Base-by-base conservation (phyloP, 2,113 vertebrate species). In the Nothocercus nigrocapillus region DNA sequence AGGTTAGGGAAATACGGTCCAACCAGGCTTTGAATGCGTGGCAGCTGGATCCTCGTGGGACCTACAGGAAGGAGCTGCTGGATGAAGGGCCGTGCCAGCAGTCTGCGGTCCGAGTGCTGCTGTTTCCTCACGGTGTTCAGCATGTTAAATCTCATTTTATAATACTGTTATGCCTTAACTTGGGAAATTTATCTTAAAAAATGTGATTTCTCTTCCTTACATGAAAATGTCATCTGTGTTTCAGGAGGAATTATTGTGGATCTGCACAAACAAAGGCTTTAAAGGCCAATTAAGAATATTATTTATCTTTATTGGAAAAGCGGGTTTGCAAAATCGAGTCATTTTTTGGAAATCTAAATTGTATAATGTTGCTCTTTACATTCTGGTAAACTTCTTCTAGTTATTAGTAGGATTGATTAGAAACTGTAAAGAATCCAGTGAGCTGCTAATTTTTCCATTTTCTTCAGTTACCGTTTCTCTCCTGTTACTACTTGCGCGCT, bases 321-420 rank as follows among this genome's bases (percentile, higher is more conserved):
- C 44, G 4, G 13, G 34, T 82, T 95, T 86, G 22, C n/a, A 68
- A 94, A 96, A 78, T 96, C 54, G n/a, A 42, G 8, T 79, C 56
- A 16, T 69, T 30, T 69, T 27, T 69, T 19, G 66, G 62, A 79
- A 70, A 76, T 4, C 5, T 45, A 77, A 78, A 74, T 76, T 36
- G 51, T 42, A 22, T 56, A 5, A 84, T 82, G 80, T 63, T 82
- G 3, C 22, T 85, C 45, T 68, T 45, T 54, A 83, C 80, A 20
- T 86, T 89, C 21, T 54, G 67, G 83, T 89, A 72, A 89, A 75
- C 89, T 93, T 45, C 28, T 92, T 85, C 6, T 15, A 70, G 13
- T 58, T 89, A 13, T 83, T 96, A 36, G 21, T 30, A 88, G 62
- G 90, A 85, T 54, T 62, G 18, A 95, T 82, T 79, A 61, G 14